A percentile compares a stretch with the other conserved stretches of the same genome.
phyloP scores from a whole-genome alignment of 2,113 vertebrate species.

The Orthonyx spaldingii region DNA sequence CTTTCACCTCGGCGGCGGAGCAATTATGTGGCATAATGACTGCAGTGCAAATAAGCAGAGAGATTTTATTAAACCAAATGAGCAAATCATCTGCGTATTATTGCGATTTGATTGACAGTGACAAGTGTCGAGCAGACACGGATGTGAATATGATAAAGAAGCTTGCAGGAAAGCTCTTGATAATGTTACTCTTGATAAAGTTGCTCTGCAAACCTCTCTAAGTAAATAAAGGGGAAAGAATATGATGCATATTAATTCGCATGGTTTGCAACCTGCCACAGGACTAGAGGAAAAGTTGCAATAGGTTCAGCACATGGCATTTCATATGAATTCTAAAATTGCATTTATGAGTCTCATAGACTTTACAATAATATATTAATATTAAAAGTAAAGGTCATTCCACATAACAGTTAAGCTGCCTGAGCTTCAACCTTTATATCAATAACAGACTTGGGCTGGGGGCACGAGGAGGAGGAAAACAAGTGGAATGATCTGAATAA shows the following conservation, averaged over 20 bases:
- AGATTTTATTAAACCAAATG: constrained; percentile 99
- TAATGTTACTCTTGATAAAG: constrained; percentile 98
- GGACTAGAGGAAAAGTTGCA: constrained; percentile 62
- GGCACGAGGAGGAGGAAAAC: constrained; percentile 56
- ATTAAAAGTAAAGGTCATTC: constrained; percentile 98
- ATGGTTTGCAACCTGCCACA: constrained; percentile 69
- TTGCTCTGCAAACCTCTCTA: constrained; percentile 86
- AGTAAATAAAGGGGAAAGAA: constrained; percentile 83
- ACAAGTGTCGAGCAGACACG: constrained; percentile 89
- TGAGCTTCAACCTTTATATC: constrained; percentile 93
- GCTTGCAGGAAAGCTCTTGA: constrained; percentile 91
- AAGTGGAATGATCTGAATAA: constrained; percentile 66
- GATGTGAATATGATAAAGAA: constrained; percentile 92
- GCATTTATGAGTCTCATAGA: constrained; percentile 85
- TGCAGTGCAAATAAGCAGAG: constrained; percentile 96
- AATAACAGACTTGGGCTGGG: constrained; percentile 73
- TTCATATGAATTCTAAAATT: constrained; percentile 92
- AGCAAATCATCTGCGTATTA: constrained; percentile 98
- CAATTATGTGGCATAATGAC: constrained; percentile 98
- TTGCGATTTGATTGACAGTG: constrained; percentile 98
- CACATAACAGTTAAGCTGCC: constrained; percentile 88
- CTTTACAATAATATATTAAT: constrained; percentile 94
- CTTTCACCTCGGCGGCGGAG: constrained; percentile 87
- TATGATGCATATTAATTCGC: constrained; percentile 90
- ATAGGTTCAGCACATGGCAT: constrained; percentile 81